Evolutionary conservation across 1,140 invertebrate species (phyloP), one percentile per base, ranked within the genome.

Genomic region (Trypoxylus dichotomus): DNA sequence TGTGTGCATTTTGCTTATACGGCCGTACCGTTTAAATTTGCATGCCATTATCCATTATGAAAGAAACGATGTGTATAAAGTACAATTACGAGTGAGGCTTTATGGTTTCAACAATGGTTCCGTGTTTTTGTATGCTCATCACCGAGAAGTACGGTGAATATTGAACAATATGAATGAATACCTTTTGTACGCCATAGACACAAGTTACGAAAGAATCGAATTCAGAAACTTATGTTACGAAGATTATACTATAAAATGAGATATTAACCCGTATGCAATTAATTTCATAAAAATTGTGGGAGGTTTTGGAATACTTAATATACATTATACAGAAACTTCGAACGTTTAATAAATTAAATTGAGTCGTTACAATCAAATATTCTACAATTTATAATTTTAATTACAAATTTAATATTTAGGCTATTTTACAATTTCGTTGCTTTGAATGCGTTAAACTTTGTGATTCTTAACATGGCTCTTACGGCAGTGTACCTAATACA

Each of bases 1-100:
- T 76, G 75, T 68, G n/a, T 7, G 25, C 47, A n/a, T 76, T 76
- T 68, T 24, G 74, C 74, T 58, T 76, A 21, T 43, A 58, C 25
- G 54, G 41, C 25, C 27, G 42, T 24, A 43, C 58, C 75, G 32
- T 68, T 63, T 47, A 43, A 58, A 76, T 76, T 76, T 76, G 54
- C 60, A 76, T 76, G 27, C 27, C 24, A 71, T 76, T 76, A 76
- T 76, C 54, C 58, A 71, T 76, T 75, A 54, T 75, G 41, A 75
- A 54, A 75, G 43, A 42, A 54, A 75, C 41, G 41, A 75, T 75
- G 43, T 75, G 43, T 54, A 54, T 75, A 27, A 75, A 75, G 54
- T 54, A 47, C 74, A 47, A 75, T 75, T 75, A 75, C 60, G 60
- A 68, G 60, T 68, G 60, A 68, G 60, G 60, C 60, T 68, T 68